Percentiles rank a stretch among this genome's conserved stretches.
phyloP scores from a whole-genome alignment of 2,888 invertebrate species.

The Octonoba sinensis region DNA sequence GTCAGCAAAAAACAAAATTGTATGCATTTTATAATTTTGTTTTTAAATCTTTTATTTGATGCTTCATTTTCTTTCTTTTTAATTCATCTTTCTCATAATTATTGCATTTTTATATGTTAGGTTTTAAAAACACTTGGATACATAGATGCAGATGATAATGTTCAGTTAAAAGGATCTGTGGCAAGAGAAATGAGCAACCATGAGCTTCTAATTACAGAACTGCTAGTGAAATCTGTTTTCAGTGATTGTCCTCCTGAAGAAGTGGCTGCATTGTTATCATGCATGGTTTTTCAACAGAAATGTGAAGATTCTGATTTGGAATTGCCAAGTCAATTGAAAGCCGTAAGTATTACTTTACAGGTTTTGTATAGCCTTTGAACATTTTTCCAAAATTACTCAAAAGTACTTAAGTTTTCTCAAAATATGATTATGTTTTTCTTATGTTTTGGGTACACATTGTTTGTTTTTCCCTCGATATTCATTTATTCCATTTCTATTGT shows the following conservation, averaged over 20 bases:
- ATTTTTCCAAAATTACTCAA: no score
- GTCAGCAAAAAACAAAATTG: no score
- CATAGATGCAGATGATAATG: conserved; percentile 80
- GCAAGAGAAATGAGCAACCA: conserved; percentile 87
- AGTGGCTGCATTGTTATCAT: conserved; percentile 93
- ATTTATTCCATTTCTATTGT: no score
- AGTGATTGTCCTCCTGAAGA: conserved; percentile 88
- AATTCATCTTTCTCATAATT: no score
- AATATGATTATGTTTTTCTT: no score
- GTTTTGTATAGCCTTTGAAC: not conserved
- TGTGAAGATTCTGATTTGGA: conserved; percentile 29
- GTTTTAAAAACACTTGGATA: conserved; percentile 83
- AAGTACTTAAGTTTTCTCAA: no score
- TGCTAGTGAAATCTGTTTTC: conserved; percentile 90
- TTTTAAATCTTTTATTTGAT: no score
- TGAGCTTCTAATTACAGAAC: conserved; percentile 92
- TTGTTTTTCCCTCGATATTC: no score
- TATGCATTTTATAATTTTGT: no score
- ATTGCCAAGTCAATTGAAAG: conserved; percentile 27
- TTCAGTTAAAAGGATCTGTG: conserved; percentile 85
- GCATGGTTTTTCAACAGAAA: conserved; percentile 88
- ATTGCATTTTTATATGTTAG: conserved; percentile 71
- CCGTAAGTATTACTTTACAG: not conserved
- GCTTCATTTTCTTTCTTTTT: no score
- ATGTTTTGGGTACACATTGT: not conserved